These are phyloP conservation scores for Pseudonaja textilis DNA, from an alignment of 2,113 vertebrate species.

Conservation along the genomic window DNA sequence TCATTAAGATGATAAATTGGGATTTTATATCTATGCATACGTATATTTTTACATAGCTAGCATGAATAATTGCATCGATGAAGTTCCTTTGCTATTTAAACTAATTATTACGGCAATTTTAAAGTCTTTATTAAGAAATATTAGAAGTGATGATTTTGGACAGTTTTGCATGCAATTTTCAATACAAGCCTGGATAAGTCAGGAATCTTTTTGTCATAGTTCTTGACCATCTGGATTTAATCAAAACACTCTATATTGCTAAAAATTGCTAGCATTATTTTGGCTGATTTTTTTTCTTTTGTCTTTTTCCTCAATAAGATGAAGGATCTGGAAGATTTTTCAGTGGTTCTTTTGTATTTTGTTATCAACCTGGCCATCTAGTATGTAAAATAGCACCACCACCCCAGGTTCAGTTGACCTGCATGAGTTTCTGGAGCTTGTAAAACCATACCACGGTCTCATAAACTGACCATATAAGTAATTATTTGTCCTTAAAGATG, in stretches of 20 bases:
- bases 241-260: conserved; percentile 28
- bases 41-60: conserved; percentile 58
- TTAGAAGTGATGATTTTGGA: conserved; percentile 63
- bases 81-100: conserved; percentile 62
- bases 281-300: conserved; percentile 38
- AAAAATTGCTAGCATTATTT: conserved; percentile 50
- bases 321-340: conserved; percentile 31
- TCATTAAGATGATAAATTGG: conserved; percentile 73
- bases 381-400: background rate
- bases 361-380: conserved; percentile 17
- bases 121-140: conserved; percentile 64
- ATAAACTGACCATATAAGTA: background rate
- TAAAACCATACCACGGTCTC: conserved; percentile 5
- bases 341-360: conserved; percentile 21
- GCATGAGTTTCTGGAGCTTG: background rate
- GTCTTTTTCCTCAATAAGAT: background rate
- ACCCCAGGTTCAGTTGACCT: background rate
- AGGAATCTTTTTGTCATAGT: conserved; percentile 35
- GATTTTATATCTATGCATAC: conserved; percentile 57
- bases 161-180: conserved; percentile 53
- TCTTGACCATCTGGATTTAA: conserved; percentile 58
- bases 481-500: background rate
- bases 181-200: conserved; percentile 34
- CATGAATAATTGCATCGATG: conserved; percentile 60
- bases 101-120: conserved; percentile 53